phyloP scores from a whole-genome alignment of 2,888 invertebrate genomes.

The Ichneumoninae sp. region DNA sequence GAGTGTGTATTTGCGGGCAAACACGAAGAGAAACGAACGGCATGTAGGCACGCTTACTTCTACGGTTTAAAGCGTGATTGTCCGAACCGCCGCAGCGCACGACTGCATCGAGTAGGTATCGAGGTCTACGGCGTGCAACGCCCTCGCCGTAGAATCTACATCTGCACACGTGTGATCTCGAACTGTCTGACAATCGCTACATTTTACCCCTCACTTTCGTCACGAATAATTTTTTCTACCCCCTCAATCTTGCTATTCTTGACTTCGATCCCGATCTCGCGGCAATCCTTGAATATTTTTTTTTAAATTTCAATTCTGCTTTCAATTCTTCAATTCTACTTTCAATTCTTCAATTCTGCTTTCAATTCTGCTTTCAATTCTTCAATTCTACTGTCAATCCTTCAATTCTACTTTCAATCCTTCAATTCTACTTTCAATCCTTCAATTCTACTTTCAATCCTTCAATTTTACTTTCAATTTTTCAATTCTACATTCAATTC shows the following conservation, averaged over 20 bases:
- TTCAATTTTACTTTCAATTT: no score
- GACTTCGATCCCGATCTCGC: not conserved
- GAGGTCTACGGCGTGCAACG: constrained; percentile 16
- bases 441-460: no score
- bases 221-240: not conserved
- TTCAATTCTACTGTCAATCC: no score
- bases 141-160: constrained; percentile 4
- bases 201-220: not conserved
- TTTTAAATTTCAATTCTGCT: no score
- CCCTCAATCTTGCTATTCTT: not conserved
- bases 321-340: no score
- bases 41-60: constrained; percentile 55
- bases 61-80: constrained; percentile 63
- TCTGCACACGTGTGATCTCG: not conserved
- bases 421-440: no score
- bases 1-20: constrained; percentile 47
- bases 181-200: constrained; percentile 21
- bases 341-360: no score
- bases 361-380: no score
- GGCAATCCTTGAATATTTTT: no score
- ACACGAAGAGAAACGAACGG: constrained; percentile 55
- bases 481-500: no score
- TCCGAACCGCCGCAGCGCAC: constrained; percentile 51
- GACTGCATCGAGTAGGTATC: constrained; percentile 39
- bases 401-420: no score